These are phyloP conservation scores for Metopolophium dirhodum DNA, from an alignment of 1,140 invertebrate genomes.

Conservation along the genomic window DNA sequence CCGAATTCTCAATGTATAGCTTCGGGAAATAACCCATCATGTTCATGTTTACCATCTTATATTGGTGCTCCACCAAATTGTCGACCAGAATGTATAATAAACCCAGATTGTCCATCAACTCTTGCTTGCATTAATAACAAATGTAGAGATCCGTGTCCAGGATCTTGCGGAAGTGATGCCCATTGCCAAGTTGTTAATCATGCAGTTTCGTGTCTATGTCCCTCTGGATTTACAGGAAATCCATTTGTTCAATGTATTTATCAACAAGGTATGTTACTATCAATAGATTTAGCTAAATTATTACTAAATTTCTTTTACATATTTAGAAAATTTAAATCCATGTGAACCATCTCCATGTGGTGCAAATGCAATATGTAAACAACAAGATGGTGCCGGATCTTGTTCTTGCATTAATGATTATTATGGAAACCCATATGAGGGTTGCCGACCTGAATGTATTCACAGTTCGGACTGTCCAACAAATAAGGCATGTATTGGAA, in stretches of 20 bases:
- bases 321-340: conserved; percentile 63
- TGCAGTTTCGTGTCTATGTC: conserved; percentile 77
- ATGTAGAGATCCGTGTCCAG: conserved; percentile 78
- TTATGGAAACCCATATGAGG: conserved; percentile 66
- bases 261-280: conserved; percentile 62
- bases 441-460: conserved; percentile 69
- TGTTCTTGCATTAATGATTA: conserved; percentile 72
- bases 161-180: conserved; percentile 78
- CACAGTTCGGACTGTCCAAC: conserved; percentile 68
- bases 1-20: conserved; percentile 78
- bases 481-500: conserved; percentile 64
- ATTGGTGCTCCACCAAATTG: conserved; percentile 71
- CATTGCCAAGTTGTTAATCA: conserved; percentile 79
- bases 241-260: conserved; percentile 71
- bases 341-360: conserved; percentile 74
- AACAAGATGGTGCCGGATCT: conserved; percentile 68
- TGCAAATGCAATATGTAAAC: conserved; percentile 67
- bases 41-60: conserved; percentile 72
- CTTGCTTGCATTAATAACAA: conserved; percentile 78
- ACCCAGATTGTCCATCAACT: conserved; percentile 77
- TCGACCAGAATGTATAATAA: conserved; percentile 70
- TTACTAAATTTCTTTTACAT: neutral
- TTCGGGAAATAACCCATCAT: conserved; percentile 73
- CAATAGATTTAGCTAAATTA: neutral
- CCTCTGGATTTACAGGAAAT: conserved; percentile 77